Percentiles rank a stretch among this genome's conserved stretches.
These are phyloP conservation scores for Halcyon smyrnensis DNA, from an alignment of 2,797 vertebrate genomes.

Conservation along the genomic window DNA sequence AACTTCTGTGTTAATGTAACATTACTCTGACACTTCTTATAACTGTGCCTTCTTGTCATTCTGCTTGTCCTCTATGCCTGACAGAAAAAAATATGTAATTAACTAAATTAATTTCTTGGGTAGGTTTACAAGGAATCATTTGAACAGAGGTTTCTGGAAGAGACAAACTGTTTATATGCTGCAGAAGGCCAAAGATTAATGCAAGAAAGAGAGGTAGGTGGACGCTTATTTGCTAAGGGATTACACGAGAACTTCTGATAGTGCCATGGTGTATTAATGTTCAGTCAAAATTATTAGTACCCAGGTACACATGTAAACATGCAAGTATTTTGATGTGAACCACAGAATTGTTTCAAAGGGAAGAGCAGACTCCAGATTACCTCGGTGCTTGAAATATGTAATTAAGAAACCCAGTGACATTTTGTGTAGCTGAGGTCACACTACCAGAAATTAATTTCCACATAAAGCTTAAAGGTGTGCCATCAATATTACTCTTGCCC, in stretches of 20 bases:
- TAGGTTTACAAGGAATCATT: slow-evolving; percentile 86
- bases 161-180: slow-evolving; percentile 84
- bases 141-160: slow-evolving; percentile 84
- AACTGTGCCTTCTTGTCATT: not conserved
- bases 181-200: slow-evolving; percentile 85
- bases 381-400: not conserved
- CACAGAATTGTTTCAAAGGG: not conserved
- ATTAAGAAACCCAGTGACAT: not conserved
- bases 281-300: not conserved
- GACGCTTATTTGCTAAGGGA: not conserved
- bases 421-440: not conserved
- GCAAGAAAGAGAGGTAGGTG: slow-evolving; percentile 84
- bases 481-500: not conserved
- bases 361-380: not conserved
- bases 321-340: not conserved
- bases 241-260: not conserved
- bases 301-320: not conserved
- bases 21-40: not conserved
- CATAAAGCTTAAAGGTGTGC: not conserved
- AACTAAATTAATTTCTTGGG: not conserved
- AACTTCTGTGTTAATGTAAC: not conserved
- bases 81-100: not conserved
- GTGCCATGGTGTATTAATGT: not conserved
- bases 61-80: not conserved
- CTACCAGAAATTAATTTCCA: not conserved